Conservation (phyloP, 2,888 invertebrate species). For the Anoplius nigerrimus region DNA sequence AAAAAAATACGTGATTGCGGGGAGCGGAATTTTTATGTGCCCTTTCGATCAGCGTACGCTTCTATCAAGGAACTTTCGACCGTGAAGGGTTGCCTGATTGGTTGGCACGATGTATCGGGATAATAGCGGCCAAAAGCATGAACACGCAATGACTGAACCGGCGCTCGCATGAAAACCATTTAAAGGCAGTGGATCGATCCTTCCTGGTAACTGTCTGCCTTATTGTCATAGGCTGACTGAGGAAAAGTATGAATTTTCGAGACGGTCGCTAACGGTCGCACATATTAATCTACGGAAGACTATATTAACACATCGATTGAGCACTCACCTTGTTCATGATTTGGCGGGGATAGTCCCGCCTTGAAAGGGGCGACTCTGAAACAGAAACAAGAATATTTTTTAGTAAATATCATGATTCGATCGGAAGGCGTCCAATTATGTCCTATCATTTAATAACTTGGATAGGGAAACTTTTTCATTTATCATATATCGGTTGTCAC, state of each 20-base stretch:
- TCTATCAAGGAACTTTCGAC: slow-evolving; percentile 15
- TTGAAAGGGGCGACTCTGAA: slow-evolving; percentile 71
- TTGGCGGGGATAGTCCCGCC: slow-evolving; percentile 74
- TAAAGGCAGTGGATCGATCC: slow-evolving; percentile 61
- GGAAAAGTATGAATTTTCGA: slow-evolving; percentile 26
- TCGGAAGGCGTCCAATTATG: too few relatives aligned
- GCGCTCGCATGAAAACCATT: slow-evolving; percentile 50
- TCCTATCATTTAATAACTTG: too few relatives aligned
- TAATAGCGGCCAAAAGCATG: slow-evolving; percentile 46
- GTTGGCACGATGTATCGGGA: slow-evolving; percentile 27
- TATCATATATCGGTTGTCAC: too few relatives aligned
- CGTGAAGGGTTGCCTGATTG: slow-evolving; percentile 27
- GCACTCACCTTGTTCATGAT: slow-evolving; percentile 75
- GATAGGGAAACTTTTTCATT: too few relatives aligned
- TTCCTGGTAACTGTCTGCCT: slow-evolving; percentile 56
- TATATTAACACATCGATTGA: background rate
- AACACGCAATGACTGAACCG: slow-evolving; percentile 46
- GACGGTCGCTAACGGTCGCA: too few relatives aligned
- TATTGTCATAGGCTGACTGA: slow-evolving; percentile 19
- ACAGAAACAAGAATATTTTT: slow-evolving; percentile 52
- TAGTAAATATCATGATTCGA: too few relatives aligned
- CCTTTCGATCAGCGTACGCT: too few relatives aligned
- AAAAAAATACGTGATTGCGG: too few relatives aligned
- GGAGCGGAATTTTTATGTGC: too few relatives aligned
- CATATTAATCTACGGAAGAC: too few relatives aligned